A percentile compares a stretch with the other conserved stretches of the same genome.
Evolutionary conservation across 2,113 vertebrate species (phyloP).

Genomic region (Progne subis): DNA sequence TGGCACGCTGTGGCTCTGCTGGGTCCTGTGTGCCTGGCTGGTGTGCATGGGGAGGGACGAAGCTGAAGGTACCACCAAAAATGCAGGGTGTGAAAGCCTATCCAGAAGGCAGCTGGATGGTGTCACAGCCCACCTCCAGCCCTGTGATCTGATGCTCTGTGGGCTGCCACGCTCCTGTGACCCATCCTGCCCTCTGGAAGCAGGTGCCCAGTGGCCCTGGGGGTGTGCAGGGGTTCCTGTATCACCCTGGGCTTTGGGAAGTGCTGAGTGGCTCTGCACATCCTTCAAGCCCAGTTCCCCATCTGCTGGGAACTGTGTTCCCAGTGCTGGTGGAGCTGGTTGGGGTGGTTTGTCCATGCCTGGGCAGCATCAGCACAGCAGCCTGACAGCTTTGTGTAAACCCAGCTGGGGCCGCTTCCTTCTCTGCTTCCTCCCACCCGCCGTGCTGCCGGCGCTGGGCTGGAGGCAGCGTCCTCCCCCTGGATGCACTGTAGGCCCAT

Average conservation of each 20-base stretch:
- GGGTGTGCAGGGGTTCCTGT: not conserved
- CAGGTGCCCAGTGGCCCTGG: not conserved
- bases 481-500: fast-evolving
- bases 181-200: not conserved
- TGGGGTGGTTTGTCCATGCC: not conserved
- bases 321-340: not conserved
- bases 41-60: fast-evolving
- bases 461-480: not conserved
- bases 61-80: not conserved
- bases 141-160: fast-evolving
- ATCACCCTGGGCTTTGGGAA: not conserved
- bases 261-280: not conserved
- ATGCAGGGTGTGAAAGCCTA: not conserved
- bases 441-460: not conserved
- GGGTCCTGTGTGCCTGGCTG: not conserved
- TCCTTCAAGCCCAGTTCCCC: not conserved
- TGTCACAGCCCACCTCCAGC: not conserved
- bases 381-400: slow-evolving; percentile 52
- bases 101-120: not conserved
- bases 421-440: not conserved
- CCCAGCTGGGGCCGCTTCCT: slow-evolving; percentile 1
- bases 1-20: fast-evolving
- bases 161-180: not conserved
- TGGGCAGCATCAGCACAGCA: slow-evolving; percentile 43
- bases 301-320: not conserved